Percentiles rank a stretch among this genome's conserved stretches.
These are phyloP conservation scores for Stegostoma tigrinum DNA, from an alignment of 2,113 vertebrate species.

Conservation along the genomic window DNA sequence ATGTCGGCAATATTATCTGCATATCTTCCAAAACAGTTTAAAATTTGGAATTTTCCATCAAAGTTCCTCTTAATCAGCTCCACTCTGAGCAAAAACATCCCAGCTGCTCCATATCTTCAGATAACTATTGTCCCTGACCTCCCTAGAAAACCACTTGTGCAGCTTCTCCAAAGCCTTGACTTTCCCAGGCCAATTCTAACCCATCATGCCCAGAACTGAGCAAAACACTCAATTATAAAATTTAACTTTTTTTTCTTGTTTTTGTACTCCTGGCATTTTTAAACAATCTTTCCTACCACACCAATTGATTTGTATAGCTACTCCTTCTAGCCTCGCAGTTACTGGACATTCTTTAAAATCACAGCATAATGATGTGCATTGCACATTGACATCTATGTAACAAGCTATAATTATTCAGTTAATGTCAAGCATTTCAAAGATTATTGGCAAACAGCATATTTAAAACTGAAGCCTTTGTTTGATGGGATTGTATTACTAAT, in stretches of 20 bases:
- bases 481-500: neutral
- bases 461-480: neutral
- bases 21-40: neutral
- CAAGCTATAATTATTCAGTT: neutral
- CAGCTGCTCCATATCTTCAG: neutral
- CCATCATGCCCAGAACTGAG: neutral
- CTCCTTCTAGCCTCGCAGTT: neutral
- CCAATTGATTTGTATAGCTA: neutral
- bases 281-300: neutral
- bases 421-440: neutral
- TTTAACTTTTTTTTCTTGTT: neutral
- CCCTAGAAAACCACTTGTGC: neutral
- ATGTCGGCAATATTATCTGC: neutral
- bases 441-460: neutral
- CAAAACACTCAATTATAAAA: neutral
- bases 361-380: neutral
- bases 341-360: neutral
- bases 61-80: neutral
- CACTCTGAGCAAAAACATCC: no score
- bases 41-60: neutral
- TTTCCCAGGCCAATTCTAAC: neutral
- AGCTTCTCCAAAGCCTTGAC: neutral
- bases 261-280: neutral
- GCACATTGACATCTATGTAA: neutral
- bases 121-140: neutral